Percentiles rank a stretch among this genome's conserved stretches.
These are phyloP conservation scores for Bombus superbus DNA, from an alignment of 1,140 invertebrate species.

Conservation along the genomic window DNA sequence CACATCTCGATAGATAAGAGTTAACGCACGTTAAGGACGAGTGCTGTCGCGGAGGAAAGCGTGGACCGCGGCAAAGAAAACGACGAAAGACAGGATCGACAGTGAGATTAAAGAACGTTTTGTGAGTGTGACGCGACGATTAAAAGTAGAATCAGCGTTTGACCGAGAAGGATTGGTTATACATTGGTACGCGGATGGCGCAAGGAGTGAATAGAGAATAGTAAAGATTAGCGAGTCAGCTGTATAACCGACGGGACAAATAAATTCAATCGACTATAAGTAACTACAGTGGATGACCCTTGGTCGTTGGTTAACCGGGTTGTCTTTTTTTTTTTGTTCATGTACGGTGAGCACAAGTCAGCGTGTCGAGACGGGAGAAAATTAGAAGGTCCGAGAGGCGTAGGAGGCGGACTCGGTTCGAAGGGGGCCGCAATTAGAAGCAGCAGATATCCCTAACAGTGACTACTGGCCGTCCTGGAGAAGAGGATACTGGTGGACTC, in stretches of 20 bases:
- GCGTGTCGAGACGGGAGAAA: conserved; percentile 29
- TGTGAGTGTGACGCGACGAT: background rate
- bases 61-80: background rate
- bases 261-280: conserved; percentile 12
- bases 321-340: background rate
- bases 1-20: background rate
- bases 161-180: background rate
- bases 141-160: background rate
- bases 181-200: background rate
- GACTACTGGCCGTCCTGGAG: conserved; percentile 54
- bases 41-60: background rate
- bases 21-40: background rate
- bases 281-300: background rate
- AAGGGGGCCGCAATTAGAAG: conserved; percentile 19
- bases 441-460: conserved; percentile 51
- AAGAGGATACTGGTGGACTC: conserved; percentile 47
- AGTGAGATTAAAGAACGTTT: conserved; percentile 20
- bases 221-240: conserved; percentile 19
- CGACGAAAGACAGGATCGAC: conserved; percentile 16
- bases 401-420: background rate
- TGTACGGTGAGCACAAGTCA: conserved; percentile 28
- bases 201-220: background rate
- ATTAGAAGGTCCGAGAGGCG: conserved; percentile 11
- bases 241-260: background rate
- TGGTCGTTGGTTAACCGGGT: conserved; percentile 29